Conservation (phyloP, 2,797 vertebrate genomes). For the Protosalanx chinensis region DNA sequence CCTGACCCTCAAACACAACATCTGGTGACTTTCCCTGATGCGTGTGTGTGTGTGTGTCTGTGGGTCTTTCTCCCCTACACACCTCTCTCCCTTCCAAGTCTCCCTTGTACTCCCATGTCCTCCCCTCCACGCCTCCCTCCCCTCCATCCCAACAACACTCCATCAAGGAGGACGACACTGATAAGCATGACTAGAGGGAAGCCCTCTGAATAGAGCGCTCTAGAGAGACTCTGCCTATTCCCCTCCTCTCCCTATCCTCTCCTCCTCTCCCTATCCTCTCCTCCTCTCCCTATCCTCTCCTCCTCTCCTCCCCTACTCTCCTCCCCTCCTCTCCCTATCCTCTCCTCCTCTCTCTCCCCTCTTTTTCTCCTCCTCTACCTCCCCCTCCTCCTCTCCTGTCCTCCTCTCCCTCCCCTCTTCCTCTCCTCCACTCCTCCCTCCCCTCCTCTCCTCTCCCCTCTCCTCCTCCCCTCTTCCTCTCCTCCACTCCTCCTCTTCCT, state of each 20-base stretch:
- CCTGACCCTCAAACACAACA: no score
- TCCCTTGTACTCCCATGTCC: no score
- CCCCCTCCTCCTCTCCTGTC: no score
- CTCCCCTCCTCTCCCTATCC: neutral
- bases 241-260: conserved; percentile 7
- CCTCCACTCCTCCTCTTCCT: neutral
- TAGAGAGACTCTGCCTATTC: neutral
- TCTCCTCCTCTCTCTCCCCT: no score
- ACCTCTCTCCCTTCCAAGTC: no score
- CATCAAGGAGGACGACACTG: conserved; percentile 67
- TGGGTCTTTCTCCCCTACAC: conserved; percentile 13
- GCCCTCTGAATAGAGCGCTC: conserved; percentile 61
- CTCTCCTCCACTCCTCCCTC: no score
- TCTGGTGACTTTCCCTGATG: neutral
- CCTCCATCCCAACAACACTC: conserved; percentile 57
- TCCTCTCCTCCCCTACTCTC: neutral
- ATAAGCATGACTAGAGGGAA: conserved; percentile 66
- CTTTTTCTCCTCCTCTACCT: no score
- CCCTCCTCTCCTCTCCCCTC: no score
- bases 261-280: neutral
- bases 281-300: neutral
- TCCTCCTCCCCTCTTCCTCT: neutral
- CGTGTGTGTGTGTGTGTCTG: neutral
- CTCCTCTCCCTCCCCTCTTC: no score
- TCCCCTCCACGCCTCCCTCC: conserved; percentile 28